Evolutionary conservation across 2,113 vertebrate genomes (phyloP).

Genomic region (Platycercus adscitus): DNA sequence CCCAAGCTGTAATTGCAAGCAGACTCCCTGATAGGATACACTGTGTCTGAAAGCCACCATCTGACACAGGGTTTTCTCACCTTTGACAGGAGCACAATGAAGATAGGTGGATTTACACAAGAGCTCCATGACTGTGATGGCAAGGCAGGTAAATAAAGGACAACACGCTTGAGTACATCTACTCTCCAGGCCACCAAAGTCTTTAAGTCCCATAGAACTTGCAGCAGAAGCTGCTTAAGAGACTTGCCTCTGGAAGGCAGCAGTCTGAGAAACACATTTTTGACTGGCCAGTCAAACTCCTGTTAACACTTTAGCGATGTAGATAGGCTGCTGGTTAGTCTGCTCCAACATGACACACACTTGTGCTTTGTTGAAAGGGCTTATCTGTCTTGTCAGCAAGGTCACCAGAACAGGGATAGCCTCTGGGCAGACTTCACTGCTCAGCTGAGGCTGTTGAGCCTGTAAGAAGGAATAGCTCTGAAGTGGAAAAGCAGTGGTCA

Average conservation of each 20-base stretch:
- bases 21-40: background rate
- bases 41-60: background rate
- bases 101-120: background rate
- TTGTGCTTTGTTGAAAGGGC: slow-evolving; percentile 53
- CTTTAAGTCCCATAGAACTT: background rate
- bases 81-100: background rate
- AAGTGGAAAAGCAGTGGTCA: background rate
- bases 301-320: slow-evolving; percentile 46
- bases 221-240: background rate
- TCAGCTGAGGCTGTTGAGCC: background rate
- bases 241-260: background rate
- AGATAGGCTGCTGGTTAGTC: background rate
- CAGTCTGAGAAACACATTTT: background rate
- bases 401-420: background rate
- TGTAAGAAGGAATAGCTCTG: background rate
- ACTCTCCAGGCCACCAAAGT: background rate
- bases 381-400: slow-evolving; percentile 32
- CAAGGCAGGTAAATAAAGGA: background rate
- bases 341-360: background rate
- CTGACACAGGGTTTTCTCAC: background rate
- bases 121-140: background rate
- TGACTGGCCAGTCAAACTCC: slow-evolving; percentile 22
- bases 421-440: background rate
- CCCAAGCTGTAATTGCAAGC: background rate
- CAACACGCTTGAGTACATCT: background rate